Base-by-base conservation (phyloP, 2,888 invertebrate species). In the Masnerella sp. region DNA sequence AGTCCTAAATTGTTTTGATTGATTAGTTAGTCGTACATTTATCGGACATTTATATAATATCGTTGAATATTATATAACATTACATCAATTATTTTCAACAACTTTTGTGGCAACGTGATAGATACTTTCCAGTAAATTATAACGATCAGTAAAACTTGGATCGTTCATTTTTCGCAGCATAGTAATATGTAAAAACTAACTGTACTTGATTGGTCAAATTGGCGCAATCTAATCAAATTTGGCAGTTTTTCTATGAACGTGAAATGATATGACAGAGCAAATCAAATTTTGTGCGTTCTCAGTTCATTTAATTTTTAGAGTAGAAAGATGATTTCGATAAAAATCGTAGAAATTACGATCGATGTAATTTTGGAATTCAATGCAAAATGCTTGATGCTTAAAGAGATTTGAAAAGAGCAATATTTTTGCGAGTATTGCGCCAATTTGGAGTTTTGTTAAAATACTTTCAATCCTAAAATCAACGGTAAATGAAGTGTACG, bases 141-240 rank as follows among this genome's bases (percentile, higher is more conserved):
- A 69, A 69, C 20, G 54, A 69, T 61, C 69, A 69, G 69, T 40
- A 5, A 43, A 18, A 32, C 2, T 30, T 22, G 15, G 5, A 11
- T 20, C 2, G 36, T 45, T 34, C 45, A 22, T 40, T 20, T 58
- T 42, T 22, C 36, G 32, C 59, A 22, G 2, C 82, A 82, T 82
- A 86, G 85, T 83, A 85, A 84, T 82, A 78, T 78, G 85, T 85
- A 85, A 84, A 86, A 86, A 83, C 84, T 84, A 84, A 81, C 85
- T 81, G 82, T 81, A 8, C 34, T 43, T 67, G 15, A 36, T 68
- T 11, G 3, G 82, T 86, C 85, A 86, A 84, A 84, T 85, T 84
- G 85, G 84, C 82, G 83, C 83, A 80, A 79, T 79, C 79, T 78
- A 14, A 15, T 81, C 18, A 84, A 83, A 77, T 18, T 15, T 56